Evolutionary conservation across 2,888 invertebrate species (phyloP).

Genomic region (Eudasyphora cyanicolor): DNA sequence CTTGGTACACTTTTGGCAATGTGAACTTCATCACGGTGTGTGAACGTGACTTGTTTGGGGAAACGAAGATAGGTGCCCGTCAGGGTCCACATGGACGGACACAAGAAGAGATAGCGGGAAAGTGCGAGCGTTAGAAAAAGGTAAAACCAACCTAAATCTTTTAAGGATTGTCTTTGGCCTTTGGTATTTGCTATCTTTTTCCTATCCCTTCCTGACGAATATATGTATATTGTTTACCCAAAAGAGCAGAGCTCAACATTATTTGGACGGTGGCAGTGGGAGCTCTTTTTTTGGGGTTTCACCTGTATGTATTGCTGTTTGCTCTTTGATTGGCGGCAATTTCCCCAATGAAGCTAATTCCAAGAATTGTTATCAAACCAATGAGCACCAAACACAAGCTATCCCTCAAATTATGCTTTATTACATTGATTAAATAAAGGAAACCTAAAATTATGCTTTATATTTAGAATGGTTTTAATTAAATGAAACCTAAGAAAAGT

Average conservation of each 20-base stretch:
- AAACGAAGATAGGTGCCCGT: not conserved
- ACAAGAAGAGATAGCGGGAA: not conserved
- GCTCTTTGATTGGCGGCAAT: constrained; percentile 6
- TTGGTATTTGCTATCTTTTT: constrained; percentile 5
- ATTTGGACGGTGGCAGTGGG: not conserved
- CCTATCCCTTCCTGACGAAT: not conserved
- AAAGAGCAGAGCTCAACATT: not conserved
- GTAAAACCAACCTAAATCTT: constrained; percentile 20
- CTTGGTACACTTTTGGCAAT: constrained; percentile 57
- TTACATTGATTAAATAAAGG: not conserved
- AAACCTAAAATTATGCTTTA: constrained; percentile 1
- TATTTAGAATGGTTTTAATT: constrained; percentile 11
- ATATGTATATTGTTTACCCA: too few species aligned
- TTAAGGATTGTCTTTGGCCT: constrained; percentile 6
- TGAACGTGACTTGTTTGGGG: constrained; percentile 61
- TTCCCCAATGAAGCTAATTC: not conserved
- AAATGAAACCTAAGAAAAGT: not conserved
- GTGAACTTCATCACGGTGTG: constrained; percentile 61
- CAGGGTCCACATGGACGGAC: not conserved
- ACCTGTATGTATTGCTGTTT: not conserved
- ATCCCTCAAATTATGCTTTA: not conserved
- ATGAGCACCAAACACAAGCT: not conserved
- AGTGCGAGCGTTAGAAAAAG: constrained; percentile 3
- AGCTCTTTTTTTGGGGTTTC: not conserved
- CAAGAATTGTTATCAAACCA: not conserved